These are phyloP conservation scores for Trichomycterus rosablanca DNA, from an alignment of 2,113 vertebrate genomes.

Conservation along the genomic window DNA sequence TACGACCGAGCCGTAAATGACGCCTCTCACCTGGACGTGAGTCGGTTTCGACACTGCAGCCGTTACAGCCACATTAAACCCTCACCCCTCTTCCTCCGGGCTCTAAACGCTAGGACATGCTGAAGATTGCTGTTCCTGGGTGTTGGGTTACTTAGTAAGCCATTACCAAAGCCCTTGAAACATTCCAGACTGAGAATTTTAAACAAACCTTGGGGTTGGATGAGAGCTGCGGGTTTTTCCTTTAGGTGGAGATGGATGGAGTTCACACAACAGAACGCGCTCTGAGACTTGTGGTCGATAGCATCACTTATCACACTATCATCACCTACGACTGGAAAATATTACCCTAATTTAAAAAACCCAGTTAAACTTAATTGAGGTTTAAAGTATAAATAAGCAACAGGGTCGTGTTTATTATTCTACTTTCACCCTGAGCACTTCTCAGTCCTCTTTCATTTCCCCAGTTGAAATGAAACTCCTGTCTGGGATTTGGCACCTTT, in stretches of 20 bases:
- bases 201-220: conserved; percentile 43
- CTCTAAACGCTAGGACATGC: conserved; percentile 25
- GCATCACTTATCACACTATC: conserved; percentile 45
- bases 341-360: conserved; percentile 66
- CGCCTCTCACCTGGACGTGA: conserved; percentile 38
- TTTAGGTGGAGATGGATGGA: conserved; percentile 34
- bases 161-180: conserved; percentile 38
- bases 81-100: background rate
- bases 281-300: conserved; percentile 28
- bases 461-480: conserved; percentile 37
- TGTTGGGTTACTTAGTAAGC: conserved; percentile 39
- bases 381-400: conserved; percentile 64
- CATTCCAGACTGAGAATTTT: conserved; percentile 48
- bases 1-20: conserved; percentile 30
- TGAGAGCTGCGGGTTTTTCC: conserved; percentile 20
- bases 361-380: conserved; percentile 66
- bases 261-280: conserved; percentile 39
- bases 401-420: conserved; percentile 62
- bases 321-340: conserved; percentile 63
- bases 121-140: conserved; percentile 15
- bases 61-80: conserved; percentile 23
- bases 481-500: background rate
- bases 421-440: conserved; percentile 44
- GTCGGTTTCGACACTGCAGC: conserved; percentile 21
- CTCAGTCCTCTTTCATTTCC: conserved; percentile 53